These are phyloP conservation scores for Hyperopisus bebe DNA, from an alignment of 2,113 vertebrate genomes.

Conservation along the genomic window DNA sequence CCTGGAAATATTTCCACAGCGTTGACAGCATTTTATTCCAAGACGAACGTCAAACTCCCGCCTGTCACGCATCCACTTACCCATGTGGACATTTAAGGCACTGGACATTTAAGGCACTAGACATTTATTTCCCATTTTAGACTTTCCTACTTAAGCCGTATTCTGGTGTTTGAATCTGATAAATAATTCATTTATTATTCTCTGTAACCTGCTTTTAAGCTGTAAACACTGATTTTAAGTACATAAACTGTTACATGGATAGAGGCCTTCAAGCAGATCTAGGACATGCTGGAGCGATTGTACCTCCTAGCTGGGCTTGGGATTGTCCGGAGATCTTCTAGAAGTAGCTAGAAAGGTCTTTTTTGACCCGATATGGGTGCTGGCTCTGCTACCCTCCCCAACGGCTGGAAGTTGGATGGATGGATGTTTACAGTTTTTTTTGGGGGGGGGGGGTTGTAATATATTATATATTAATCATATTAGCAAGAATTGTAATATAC, in stretches of 20 bases:
- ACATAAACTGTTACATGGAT: not conserved
- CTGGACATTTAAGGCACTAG: not conserved
- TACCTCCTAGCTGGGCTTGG: not conserved
- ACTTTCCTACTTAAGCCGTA: not conserved
- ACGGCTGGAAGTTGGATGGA: not conserved
- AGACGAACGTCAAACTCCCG: too few relatives aligned
- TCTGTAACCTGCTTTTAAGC: not conserved
- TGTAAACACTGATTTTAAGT: not conserved
- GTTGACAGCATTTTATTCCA: constrained; percentile 5
- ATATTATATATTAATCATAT: not conserved
- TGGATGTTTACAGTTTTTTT: not conserved
- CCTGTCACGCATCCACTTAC: not conserved
- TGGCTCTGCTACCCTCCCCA: not conserved
- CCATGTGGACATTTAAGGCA: not conserved
- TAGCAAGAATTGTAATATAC: not conserved
- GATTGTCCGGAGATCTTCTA: not conserved
- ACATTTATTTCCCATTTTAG: not conserved
- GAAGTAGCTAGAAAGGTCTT: not conserved
- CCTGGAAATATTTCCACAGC: not conserved
- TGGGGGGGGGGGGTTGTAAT: not conserved
- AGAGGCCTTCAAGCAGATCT: not conserved
- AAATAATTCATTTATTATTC: not conserved
- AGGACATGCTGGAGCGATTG: not conserved
- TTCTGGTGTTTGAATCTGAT: not conserved
- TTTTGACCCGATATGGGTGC: not conserved